Evolutionary conservation across 2,113 vertebrate genomes (phyloP), one percentile per base, ranked within the genome.

Genomic region (Miniopterus natalensis): DNA sequence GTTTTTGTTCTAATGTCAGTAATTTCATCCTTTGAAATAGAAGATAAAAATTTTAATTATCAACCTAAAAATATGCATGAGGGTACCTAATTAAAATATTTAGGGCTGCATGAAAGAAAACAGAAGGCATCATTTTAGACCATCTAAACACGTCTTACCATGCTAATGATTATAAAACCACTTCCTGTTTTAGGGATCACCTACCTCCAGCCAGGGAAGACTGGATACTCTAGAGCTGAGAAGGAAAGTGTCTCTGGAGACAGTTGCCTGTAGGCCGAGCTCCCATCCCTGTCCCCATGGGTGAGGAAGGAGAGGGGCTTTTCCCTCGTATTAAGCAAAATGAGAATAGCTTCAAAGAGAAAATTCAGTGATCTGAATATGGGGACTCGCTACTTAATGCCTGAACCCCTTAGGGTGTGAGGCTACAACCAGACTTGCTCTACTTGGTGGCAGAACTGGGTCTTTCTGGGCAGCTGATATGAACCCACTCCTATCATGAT

Each of bases 1-100:
- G 65, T 18, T 90, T 95, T 95, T 71, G 12, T n/a, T 87, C 83
- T 93, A 90, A 88, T 61, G 36, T n/a, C 31, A 85, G 70, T 63
- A 94, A 81, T 95, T 75, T 75, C 29, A 57, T 42, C 27, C 13
- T 93, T 87, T 42, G 12, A 25, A 65, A 91, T 89, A 63, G 51
- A 91, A 23, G 8, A 63, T 90, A 65, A 68, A 90, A 59, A 5
- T 42, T 93, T 84, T 85, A 84, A 45, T 68, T 93, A 83, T 55
- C 29, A 57, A 81, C 10, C 15, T 65, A 31, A 93, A 95, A 78
- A 68, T 77, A 91, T 18, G 66, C 17, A 71, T 29, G n/a, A 79
- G 8, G 42, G 3, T 36, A 71, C 42, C 25, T 23, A 29, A 88
- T 59, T 70, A 70, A 40, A 85, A 93, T 84, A 77, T 42, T 25